Evolutionary conservation across 2,797 vertebrate species (phyloP), one percentile per base, ranked within the genome.

Genomic region (Parambassis ranga): DNA sequence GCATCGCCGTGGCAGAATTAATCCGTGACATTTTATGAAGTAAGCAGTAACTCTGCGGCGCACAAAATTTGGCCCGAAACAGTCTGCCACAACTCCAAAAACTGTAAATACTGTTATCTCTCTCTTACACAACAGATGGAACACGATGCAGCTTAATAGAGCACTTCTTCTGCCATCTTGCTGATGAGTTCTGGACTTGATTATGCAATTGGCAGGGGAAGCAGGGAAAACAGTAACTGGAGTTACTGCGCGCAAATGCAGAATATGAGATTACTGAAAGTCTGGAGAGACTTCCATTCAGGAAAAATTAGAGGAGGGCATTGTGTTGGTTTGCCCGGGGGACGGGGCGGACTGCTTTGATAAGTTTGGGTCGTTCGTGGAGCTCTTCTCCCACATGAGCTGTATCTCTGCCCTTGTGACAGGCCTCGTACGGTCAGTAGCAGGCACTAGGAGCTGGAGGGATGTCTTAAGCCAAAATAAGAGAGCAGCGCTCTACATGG

Each of bases 61-160:
- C 75, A 60, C 43, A 74, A 55, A 78, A 87, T 57, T 77, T 85
- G 85, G 70, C 75, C n/a, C 16, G 19, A 78, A 85, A 85, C 76
- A 75, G 60, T 71, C 68, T 66, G 69, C 74, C 77, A 43, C 81
- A 51, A 81, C 83, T 84, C 77, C 77, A 80, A 81, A n/a, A 88
- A 83, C 80, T 79, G 85, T 89, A 89, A 90, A 90, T 88, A 87
- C 85, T 85, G 87, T 92, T 92, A 92, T 92, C 90, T 85, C 77
- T 81, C 77, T 66, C 79, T 83, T 83, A 70, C 81, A 86, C 84
- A 87, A 79, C 91, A 91, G 91, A 92, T 91, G 90, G 89, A 84
- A 87, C 81, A 81, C 65, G 79, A 84, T 86, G 84, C 81, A 70
- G 84, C 86, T 87, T 90, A 82, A 90, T 86, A 72, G 81, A 90